A percentile compares a stretch with the other conserved stretches of the same genome.
These are phyloP conservation scores for Platerodrilus igneus DNA, from an alignment of 2,888 invertebrate species.

Conservation along the genomic window DNA sequence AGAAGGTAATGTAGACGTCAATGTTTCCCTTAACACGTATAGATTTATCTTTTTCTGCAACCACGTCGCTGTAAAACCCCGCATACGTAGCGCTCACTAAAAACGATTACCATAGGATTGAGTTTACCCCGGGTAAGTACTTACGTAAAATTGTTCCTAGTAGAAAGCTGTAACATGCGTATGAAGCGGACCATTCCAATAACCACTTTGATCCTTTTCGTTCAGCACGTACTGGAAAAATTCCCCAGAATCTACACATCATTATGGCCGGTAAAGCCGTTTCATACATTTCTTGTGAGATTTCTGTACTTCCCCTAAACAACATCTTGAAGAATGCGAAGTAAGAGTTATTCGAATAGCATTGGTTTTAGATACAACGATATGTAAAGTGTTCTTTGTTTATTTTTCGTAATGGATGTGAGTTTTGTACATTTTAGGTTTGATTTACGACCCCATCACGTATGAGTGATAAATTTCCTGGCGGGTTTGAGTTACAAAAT, in stretches of 20 bases:
- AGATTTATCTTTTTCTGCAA: constrained; percentile 6
- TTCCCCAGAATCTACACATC: constrained; percentile 2
- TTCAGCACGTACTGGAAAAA: constrained; percentile 4
- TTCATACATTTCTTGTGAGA: constrained; percentile 1
- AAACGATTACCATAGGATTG: no score
- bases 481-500: no score
- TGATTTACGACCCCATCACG: no score
- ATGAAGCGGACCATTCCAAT: constrained; percentile 1
- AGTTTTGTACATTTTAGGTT: no score
- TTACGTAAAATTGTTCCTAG: constrained; percentile 3
- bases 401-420: no score
- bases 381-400: no score
- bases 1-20: constrained; percentile 8
- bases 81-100: constrained; percentile 1
- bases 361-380: no score
- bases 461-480: no score
- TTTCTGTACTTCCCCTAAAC: neutral
- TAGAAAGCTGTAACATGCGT: constrained; percentile 3
- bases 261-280: constrained; percentile 1
- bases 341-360: no score
- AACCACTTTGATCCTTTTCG: constrained; percentile 3
- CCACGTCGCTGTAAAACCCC: neutral
- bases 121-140: no score
- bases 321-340: neutral
- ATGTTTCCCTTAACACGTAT: constrained; percentile 1